A percentile compares a stretch with the other conserved stretches of the same genome.
Evolutionary conservation across 2,113 vertebrate genomes (phyloP).

Genomic region (Daubentonia madagascariensis): DNA sequence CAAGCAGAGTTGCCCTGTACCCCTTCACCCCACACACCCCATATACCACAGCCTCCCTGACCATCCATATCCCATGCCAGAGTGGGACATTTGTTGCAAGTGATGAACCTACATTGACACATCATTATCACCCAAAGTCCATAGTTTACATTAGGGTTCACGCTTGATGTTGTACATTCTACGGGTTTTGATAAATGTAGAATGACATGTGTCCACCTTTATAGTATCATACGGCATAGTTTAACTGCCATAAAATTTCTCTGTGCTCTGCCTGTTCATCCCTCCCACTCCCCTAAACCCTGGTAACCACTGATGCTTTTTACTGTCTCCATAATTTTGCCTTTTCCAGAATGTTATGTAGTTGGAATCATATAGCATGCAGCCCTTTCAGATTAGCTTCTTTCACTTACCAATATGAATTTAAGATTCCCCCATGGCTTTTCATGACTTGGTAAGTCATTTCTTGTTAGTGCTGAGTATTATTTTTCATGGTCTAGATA

Average conservation of each 20-base stretch:
- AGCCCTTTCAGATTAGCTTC: not conserved
- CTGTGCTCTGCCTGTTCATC: not conserved
- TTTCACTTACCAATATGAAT: not conserved
- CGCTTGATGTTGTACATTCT: not conserved
- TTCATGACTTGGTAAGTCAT: not conserved
- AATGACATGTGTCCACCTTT: not conserved
- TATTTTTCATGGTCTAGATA: not conserved
- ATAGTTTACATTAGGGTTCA: not conserved
- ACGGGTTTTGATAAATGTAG: not conserved
- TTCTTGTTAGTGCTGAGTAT: not conserved
- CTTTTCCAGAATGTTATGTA: not conserved
- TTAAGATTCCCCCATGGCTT: not conserved
- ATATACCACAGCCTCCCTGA: not conserved
- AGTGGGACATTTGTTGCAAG: not conserved
- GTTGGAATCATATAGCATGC: not conserved
- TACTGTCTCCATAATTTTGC: not conserved
- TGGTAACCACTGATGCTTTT: not conserved
- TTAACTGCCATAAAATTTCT: not conserved
- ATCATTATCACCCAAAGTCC: not conserved
- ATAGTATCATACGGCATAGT: not conserved
- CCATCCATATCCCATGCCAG: not conserved
- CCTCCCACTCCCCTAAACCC: accelerated
- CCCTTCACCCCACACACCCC: not conserved
- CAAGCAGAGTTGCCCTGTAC: not conserved
- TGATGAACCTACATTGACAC: too few species aligned